Evolutionary conservation across 1,140 invertebrate genomes (phyloP).

Genomic region (Antheraea mylitta): DNA sequence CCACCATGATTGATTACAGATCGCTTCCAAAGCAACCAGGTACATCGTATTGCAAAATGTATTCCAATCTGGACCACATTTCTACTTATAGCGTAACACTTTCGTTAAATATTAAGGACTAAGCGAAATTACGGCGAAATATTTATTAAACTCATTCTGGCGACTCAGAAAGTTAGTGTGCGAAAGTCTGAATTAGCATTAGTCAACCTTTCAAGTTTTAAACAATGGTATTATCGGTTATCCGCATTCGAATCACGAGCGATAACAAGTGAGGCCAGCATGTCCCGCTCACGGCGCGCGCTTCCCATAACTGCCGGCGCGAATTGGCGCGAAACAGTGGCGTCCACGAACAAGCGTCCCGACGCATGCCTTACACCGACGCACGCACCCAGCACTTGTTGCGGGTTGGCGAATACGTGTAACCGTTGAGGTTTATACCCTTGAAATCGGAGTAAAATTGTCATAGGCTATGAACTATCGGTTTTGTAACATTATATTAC

Average conservation of each 20-base stretch:
- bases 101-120: constrained; percentile 9
- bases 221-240: constrained; percentile 26
- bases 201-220: constrained; percentile 16
- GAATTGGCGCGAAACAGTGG: constrained; percentile 59
- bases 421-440: constrained; percentile 38
- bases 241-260: constrained; percentile 31
- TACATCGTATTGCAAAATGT: constrained; percentile 13
- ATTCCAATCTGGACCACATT: constrained; percentile 18
- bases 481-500: background rate
- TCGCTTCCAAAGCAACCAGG: constrained; percentile 6
- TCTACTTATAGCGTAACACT: constrained; percentile 22
- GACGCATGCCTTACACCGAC: constrained; percentile 50
- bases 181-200: constrained; percentile 4
- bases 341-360: constrained; percentile 30
- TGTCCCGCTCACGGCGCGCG: constrained; percentile 59
- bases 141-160: constrained; percentile 10
- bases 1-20: constrained; percentile 35
- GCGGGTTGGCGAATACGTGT: constrained; percentile 22
- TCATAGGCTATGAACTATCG: background rate
- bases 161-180: background rate
- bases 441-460: constrained; percentile 47
- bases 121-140: background rate
- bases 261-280: constrained; percentile 33
- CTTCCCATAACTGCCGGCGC: constrained; percentile 63
- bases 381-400: constrained; percentile 58